phyloP scores from a whole-genome alignment of 2,113 vertebrate species.

The Corythoichthys haematopterus region DNA sequence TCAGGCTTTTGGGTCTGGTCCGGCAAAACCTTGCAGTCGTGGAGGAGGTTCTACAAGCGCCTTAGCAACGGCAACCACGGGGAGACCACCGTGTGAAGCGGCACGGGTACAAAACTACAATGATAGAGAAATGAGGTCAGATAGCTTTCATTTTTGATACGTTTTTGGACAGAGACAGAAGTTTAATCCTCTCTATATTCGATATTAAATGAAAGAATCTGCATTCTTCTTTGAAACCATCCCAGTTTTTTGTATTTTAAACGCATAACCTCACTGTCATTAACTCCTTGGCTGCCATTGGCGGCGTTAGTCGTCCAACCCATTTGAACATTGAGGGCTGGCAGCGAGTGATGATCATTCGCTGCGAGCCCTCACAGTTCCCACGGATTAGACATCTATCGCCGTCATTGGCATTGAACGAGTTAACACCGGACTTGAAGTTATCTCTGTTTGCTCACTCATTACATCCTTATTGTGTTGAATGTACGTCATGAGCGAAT shows the following conservation, averaged over 20 bases:
- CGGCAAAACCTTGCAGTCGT: conserved; percentile 95
- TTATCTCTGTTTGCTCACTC: conserved; percentile 37
- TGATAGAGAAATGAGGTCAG: conserved; percentile 42
- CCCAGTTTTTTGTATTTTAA: conserved; percentile 22
- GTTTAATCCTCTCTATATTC: conserved; percentile 18
- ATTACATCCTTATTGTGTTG: conserved; percentile 46
- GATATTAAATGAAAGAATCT: conserved; percentile 28
- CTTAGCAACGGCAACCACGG: conserved; percentile 90
- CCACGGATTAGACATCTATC: no score
- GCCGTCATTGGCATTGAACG: no score
- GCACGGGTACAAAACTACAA: neutral
- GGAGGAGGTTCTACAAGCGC: conserved; percentile 92
- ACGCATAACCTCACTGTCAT: conserved; percentile 27
- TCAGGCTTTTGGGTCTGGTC: conserved; percentile 99
- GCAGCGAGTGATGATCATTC: no score
- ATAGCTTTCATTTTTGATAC: conserved; percentile 53
- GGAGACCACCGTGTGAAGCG: conserved; percentile 93
- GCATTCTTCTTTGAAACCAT: neutral
- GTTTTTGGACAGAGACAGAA: conserved; percentile 29
- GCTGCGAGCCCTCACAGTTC: no score
- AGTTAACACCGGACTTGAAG: conserved; percentile 35
- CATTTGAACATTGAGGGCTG: no score
- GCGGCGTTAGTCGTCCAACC: no score
- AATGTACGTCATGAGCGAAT: conserved; percentile 41
- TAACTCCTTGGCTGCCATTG: no score